Percentiles rank a stretch among this genome's conserved stretches.
Conservation (phyloP, 2,113 vertebrate genomes). For the Helogale parvula region DNA sequence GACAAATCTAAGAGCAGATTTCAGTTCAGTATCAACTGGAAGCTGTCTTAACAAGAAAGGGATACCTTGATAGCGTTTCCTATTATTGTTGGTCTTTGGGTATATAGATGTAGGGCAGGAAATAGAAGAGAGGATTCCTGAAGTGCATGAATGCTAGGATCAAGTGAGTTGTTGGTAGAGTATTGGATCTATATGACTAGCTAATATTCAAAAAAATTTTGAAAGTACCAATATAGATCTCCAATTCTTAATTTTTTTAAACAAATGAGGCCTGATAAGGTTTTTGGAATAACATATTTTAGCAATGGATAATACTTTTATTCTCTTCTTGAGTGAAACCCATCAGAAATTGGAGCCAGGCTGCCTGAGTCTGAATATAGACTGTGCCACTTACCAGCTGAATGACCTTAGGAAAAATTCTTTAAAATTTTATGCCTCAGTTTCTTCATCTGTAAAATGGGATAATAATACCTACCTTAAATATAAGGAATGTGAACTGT, state of each 20-base stretch:
- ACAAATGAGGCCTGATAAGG: neutral
- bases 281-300: neutral
- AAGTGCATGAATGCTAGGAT: neutral
- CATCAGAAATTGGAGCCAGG: neutral
- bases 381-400: neutral
- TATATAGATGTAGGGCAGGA: neutral
- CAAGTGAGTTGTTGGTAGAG: neutral
- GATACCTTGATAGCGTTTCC: neutral
- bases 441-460: conserved; percentile 47
- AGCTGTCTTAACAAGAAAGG: neutral
- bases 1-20: conserved; percentile 1
- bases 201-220: neutral
- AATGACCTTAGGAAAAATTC: neutral
- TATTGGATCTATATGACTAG: neutral
- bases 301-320: neutral
- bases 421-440: neutral
- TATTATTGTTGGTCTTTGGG: neutral
- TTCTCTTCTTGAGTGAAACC: neutral
- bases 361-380: neutral
- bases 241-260: neutral
- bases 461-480: neutral
- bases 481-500: neutral
- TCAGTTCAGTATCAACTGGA: neutral
- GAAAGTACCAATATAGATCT: neutral
- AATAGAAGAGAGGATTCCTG: neutral